These are phyloP conservation scores for Speoplatyrhinus poulsoni DNA, from an alignment of 2,113 vertebrate species.

Conservation along the genomic window DNA sequence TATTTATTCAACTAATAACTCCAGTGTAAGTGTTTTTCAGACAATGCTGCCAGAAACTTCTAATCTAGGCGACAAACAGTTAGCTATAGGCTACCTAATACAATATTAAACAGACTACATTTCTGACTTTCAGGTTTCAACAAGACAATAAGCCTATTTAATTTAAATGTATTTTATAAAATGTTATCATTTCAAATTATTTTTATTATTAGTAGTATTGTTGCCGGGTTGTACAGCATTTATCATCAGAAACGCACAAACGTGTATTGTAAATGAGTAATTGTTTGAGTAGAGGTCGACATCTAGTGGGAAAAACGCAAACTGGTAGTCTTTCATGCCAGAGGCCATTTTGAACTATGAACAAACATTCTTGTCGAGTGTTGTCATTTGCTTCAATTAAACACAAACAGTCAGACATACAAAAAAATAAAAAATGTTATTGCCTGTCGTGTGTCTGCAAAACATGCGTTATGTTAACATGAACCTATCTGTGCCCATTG, in stretches of 20 bases:
- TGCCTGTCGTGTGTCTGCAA: background rate
- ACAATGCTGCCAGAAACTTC: too few species aligned
- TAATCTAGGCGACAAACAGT: too few species aligned
- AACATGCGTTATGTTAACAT: too few species aligned
- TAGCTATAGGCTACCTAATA: too few species aligned
- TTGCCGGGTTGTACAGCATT: background rate
- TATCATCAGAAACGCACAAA: background rate
- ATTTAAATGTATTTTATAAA: background rate
- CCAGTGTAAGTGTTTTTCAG: too few species aligned
- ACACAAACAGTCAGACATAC: conserved; percentile 36
- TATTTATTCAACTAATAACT: too few species aligned
- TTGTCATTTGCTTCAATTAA: conserved; percentile 31
- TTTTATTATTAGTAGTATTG: background rate
- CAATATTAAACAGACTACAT: too few species aligned
- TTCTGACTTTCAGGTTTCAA: too few species aligned
- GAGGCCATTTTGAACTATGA: conserved; percentile 76
- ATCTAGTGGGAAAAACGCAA: conserved; percentile 48
- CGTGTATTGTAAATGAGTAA: too few species aligned
- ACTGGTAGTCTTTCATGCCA: conserved; percentile 48
- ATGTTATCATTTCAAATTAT: background rate
- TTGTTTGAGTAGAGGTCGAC: conserved; percentile 23
- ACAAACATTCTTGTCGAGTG: conserved; percentile 37
- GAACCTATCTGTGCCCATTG: too few species aligned
- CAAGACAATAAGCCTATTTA: background rate
- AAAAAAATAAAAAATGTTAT: conserved; percentile 11